Base-by-base conservation (phyloP, 2,113 vertebrate genomes). In the Petroica traversi region DNA sequence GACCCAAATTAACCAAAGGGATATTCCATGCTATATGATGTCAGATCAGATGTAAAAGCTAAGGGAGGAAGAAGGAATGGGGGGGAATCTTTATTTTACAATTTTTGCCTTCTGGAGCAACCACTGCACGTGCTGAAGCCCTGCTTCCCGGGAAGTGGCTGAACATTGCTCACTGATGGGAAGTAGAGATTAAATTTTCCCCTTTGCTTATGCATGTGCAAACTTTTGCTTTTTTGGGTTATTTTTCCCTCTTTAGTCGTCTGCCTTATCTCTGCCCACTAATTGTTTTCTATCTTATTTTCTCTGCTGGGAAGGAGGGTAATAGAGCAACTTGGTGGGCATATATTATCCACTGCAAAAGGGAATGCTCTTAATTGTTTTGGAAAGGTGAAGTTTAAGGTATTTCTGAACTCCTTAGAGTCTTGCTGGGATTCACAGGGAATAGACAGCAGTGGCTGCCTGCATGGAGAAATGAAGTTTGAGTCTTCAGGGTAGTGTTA, bases 21-120 rank as follows among this genome's bases (percentile, higher is more conserved):
- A 15, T 33, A 2, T 51, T 33, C 52, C 26, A 28, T 51, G 38
- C 22, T 22, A 3, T 23, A 7, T 33, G 45, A 26, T 0, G 0
- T 51, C 54, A 68, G 22, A 33, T 59, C 6, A 43, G 14, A 23
- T 52, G 9, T 67, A 51, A 59, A 43, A 59, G 22, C 9, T 36
- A 26, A 67, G 14, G 18, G 26, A 43, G 20, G 6, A 14, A 58
- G 43, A 34, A 58, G 17, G 26, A 75, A 31, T 20, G 16, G 8
- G 4, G 14, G 11, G 41, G 4, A 2, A 31, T 43, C 25, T 67
- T 64, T n/a, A 29, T 55, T 75, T 49, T 26, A 49, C 82, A 43
- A 0, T 22, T 67, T 58, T 76, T 76, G 5, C 9, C 6, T 67
- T 67, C 43, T 4, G 11, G 33, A 36, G 18, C 14, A 76, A 15